A percentile compares a stretch with the other conserved stretches of the same genome.
These are phyloP conservation scores for Pasiphila rectangulata DNA, from an alignment of 2,888 invertebrate genomes.

Conservation along the genomic window DNA sequence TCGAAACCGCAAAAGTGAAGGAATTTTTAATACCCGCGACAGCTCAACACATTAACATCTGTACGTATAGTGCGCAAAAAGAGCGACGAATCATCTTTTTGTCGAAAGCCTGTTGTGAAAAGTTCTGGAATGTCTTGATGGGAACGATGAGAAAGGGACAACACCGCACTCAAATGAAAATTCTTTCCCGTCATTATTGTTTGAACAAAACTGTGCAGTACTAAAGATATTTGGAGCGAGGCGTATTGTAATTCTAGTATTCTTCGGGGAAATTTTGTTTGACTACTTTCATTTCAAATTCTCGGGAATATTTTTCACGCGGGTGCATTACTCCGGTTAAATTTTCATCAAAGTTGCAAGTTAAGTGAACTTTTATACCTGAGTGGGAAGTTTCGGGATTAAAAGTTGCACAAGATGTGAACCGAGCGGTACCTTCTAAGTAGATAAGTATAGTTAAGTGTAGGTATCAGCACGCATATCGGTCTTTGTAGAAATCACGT, in stretches of 20 bases:
- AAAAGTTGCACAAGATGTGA: not conserved
- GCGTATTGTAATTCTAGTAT: constrained; percentile 11
- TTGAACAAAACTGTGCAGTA: constrained; percentile 48
- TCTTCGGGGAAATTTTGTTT: constrained; percentile 7
- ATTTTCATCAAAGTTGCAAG: constrained; percentile 1
- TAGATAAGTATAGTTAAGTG: not conserved
- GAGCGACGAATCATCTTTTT: constrained; percentile 49
- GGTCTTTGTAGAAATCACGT: not conserved
- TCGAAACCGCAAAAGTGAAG: constrained; percentile 20
- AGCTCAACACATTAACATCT: constrained; percentile 35
- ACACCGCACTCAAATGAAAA: constrained; percentile 67
- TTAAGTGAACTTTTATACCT: constrained; percentile 3
- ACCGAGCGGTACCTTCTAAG: no score
- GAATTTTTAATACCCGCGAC: constrained; percentile 41
- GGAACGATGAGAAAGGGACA: constrained; percentile 52
- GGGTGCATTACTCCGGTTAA: not conserved
- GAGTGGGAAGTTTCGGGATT: not conserved
- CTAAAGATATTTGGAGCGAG: constrained; percentile 32
- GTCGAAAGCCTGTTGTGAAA: constrained; percentile 55
- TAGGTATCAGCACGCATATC: not conserved
- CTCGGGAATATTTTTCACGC: constrained; percentile 1
- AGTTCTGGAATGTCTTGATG: constrained; percentile 70
- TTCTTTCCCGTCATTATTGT: constrained; percentile 69
- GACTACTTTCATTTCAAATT: constrained; percentile 6
- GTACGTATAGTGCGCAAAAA: constrained; percentile 40